These are phyloP conservation scores for Aphrocallistes beatrix DNA, from an alignment of 37 sponge, comb jelly and placozoan genomes.

Conservation along the genomic window DNA sequence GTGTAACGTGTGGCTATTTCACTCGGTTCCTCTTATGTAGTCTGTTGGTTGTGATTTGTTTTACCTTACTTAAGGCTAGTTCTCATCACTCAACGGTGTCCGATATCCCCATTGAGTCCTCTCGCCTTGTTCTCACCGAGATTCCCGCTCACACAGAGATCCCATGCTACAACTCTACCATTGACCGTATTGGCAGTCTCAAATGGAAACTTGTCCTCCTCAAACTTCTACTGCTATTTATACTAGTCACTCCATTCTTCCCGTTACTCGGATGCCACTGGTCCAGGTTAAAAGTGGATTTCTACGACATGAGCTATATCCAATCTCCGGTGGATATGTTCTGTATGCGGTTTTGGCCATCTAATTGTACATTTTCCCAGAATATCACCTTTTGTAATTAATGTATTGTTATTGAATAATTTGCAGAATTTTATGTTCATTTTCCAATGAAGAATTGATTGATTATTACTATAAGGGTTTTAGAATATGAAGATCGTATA, in stretches of 20 bases:
- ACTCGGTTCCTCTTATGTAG: neutral
- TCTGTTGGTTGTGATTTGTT: neutral
- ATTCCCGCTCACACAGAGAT: neutral
- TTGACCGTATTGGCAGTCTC: neutral
- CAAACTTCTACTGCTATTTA: neutral
- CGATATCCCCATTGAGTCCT: neutral
- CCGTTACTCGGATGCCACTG: neutral
- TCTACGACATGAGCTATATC: neutral
- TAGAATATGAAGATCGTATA: neutral
- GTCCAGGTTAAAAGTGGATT: neutral
- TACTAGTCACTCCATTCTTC: neutral
- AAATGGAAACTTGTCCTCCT: neutral
- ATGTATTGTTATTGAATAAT: neutral
- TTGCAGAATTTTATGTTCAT: neutral
- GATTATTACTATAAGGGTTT: neutral
- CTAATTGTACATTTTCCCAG: neutral
- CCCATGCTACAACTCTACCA: neutral
- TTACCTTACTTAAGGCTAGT: neutral
- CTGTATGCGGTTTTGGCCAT: neutral
- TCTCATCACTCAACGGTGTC: neutral
- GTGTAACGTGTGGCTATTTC: neutral
- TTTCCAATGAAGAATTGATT: neutral
- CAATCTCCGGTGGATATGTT: neutral
- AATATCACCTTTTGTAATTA: neutral
- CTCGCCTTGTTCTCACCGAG: neutral